A percentile compares a stretch with the other conserved stretches of the same genome.
Conservation (phyloP, 2,888 invertebrate genomes). For the Hirtodrosophila alboralis region DNA sequence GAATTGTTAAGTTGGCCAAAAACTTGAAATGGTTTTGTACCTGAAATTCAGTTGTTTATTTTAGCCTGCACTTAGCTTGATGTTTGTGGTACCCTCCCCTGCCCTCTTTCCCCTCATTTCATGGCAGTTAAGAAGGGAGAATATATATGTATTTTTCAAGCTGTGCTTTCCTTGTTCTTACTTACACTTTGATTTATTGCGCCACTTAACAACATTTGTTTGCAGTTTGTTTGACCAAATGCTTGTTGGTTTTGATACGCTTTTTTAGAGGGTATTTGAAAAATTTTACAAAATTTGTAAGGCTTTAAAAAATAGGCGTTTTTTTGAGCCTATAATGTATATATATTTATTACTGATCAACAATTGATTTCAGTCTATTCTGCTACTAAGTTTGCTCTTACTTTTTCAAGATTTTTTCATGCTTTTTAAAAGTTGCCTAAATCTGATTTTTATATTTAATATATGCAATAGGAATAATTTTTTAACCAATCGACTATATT, state of each 20-base stretch:
- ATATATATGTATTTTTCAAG: constrained; percentile 12
- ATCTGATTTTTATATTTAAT: too few relatives aligned
- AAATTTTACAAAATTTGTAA: too few relatives aligned
- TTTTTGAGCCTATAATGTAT: too few relatives aligned
- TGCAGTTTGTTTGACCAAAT: constrained; percentile 51
- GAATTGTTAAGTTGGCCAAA: constrained; percentile 12
- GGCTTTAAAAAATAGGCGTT: too few relatives aligned
- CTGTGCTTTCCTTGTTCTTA: constrained; percentile 18
- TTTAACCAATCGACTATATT: too few relatives aligned
- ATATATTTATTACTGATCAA: too few relatives aligned
- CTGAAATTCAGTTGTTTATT: constrained; percentile 57
- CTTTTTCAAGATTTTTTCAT: too few relatives aligned
- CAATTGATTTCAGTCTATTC: too few relatives aligned
- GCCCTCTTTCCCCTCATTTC: constrained; percentile 9
- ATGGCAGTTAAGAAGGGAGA: constrained; percentile 8
- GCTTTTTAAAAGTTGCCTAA: too few relatives aligned
- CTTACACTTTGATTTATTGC: constrained; percentile 65
- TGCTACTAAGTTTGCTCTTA: too few relatives aligned
- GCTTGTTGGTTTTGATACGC: not conserved
- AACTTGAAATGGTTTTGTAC: constrained; percentile 37
- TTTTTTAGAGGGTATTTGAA: too few relatives aligned
- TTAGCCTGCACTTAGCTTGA: constrained; percentile 54
- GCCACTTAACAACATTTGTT: constrained; percentile 69
- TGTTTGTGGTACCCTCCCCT: constrained; percentile 11
- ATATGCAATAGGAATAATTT: too few relatives aligned